Percentiles rank a stretch among this genome's conserved stretches.
These are phyloP conservation scores for Dolichallabes microphthalmus DNA, from an alignment of 2,113 vertebrate genomes.

Conservation along the genomic window DNA sequence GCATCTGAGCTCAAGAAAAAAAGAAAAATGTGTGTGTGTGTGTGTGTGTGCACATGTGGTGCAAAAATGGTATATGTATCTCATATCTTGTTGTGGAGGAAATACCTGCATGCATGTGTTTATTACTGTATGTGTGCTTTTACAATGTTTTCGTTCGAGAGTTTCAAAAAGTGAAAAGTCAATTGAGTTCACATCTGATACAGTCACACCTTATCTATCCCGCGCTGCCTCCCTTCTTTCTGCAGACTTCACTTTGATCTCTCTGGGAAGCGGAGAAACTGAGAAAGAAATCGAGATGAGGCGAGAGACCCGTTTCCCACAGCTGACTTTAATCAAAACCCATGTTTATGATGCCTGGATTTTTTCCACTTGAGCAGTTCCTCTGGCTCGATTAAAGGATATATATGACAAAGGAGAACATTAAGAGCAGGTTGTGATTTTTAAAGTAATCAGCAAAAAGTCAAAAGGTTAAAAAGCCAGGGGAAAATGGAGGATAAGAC, in stretches of 20 bases:
- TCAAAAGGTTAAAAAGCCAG: background rate
- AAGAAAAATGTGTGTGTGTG: background rate
- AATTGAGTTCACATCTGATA: slow-evolving; percentile 23
- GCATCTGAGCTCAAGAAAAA: background rate
- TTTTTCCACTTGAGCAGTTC: slow-evolving; percentile 42
- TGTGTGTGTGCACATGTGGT: background rate
- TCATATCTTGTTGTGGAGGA: background rate
- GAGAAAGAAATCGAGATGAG: background rate
- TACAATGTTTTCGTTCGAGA: background rate
- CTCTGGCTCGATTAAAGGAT: slow-evolving; percentile 29
- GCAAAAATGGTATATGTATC: background rate
- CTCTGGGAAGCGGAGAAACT: background rate
- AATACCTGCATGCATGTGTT: background rate
- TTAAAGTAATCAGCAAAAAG: slow-evolving; percentile 17
- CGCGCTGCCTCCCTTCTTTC: background rate
- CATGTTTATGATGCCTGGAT: slow-evolving; percentile 37
- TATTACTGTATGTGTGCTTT: background rate
- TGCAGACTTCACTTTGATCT: slow-evolving; percentile 30
- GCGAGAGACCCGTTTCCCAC: slow-evolving; percentile 7
- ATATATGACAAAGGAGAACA: slow-evolving; percentile 26
- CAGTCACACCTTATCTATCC: slow-evolving; percentile 18
- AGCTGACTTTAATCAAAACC: slow-evolving; percentile 39
- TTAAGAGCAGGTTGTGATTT: slow-evolving; percentile 31
- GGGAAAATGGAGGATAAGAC: background rate
- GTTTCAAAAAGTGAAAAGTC: slow-evolving; percentile 1